Percentiles rank a stretch among this genome's conserved stretches.
These are phyloP conservation scores for Netelia fuscicornis DNA, from an alignment of 2,888 invertebrate genomes.

Conservation along the genomic window DNA sequence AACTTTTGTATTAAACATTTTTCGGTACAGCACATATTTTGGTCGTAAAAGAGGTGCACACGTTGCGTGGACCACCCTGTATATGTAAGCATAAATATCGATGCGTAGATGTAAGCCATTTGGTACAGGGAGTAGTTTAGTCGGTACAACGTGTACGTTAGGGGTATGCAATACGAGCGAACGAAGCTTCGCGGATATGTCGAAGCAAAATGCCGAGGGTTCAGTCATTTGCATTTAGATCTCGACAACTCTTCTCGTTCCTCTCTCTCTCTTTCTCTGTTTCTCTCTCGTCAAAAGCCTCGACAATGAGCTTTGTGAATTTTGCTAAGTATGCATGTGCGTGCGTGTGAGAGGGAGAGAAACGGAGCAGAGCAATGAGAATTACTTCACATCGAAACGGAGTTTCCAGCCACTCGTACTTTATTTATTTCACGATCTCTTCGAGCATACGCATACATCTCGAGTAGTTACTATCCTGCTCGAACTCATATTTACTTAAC, in stretches of 20 bases:
- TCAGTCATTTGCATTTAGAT: slow-evolving; percentile 62
- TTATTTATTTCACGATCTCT: slow-evolving; percentile 32
- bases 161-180: slow-evolving; percentile 11
- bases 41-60: no score
- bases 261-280: neutral
- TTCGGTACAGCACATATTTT: no score
- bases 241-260: slow-evolving; percentile 26
- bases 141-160: slow-evolving; percentile 41
- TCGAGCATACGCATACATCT: slow-evolving; percentile 18
- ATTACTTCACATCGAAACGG: neutral
- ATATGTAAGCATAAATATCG: neutral
- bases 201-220: slow-evolving; percentile 46
- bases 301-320: slow-evolving; percentile 58
- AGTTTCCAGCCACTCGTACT: slow-evolving; percentile 10
- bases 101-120: neutral
- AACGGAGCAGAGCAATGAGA: slow-evolving; percentile 1
- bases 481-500: neutral
- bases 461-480: slow-evolving; percentile 26
- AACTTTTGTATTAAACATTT: no score
- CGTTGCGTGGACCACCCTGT: neutral
- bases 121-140: slow-evolving; percentile 11
- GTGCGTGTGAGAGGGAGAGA: neutral
- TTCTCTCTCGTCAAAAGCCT: slow-evolving; percentile 46
- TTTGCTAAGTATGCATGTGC: slow-evolving; percentile 6
- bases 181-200: slow-evolving; percentile 48